These are phyloP conservation scores for Pristionchus fissidentatus DNA, from an alignment of 2,888 invertebrate species.

Conservation along the genomic window DNA sequence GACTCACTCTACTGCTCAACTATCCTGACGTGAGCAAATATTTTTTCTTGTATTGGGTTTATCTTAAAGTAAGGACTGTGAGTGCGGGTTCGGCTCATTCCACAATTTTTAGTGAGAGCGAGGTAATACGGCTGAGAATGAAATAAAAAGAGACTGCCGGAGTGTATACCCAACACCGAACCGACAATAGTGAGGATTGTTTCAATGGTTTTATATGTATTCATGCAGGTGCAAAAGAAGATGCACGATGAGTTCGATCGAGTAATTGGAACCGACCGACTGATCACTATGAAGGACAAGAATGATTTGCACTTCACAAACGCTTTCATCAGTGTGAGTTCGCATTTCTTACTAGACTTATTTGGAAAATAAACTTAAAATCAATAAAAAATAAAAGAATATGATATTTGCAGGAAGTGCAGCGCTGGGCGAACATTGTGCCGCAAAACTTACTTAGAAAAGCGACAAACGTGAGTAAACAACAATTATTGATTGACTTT, in stretches of 20 bases:
- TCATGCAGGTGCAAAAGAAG: slow-evolving; percentile 50
- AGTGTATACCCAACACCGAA: background rate
- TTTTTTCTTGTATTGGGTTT: too few relatives aligned
- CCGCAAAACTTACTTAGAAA: slow-evolving; percentile 54
- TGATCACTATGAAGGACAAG: slow-evolving; percentile 55
- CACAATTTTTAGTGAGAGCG: too few relatives aligned
- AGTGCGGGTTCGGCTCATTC: too few relatives aligned
- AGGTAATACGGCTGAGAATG: too few relatives aligned
- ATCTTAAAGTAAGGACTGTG: too few relatives aligned
- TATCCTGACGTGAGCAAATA: slow-evolving; percentile 49
- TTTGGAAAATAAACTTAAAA: background rate
- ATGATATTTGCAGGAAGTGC: slow-evolving; percentile 54
- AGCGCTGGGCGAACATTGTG: slow-evolving; percentile 57
- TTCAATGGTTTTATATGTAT: background rate
- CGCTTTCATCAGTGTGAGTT: slow-evolving; percentile 56
- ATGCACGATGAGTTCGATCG: slow-evolving; percentile 56
- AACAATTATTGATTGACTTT: background rate
- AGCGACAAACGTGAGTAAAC: slow-evolving; percentile 33
- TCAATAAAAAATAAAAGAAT: background rate
- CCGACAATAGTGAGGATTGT: background rate
- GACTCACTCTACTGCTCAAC: slow-evolving; percentile 54
- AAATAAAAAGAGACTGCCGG: too few relatives aligned
- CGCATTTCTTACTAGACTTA: background rate
- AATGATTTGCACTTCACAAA: slow-evolving; percentile 53
- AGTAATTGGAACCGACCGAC: slow-evolving; percentile 51